phyloP scores from a whole-genome alignment of 2,113 vertebrate genomes.

The Tachuris rubrigastra region DNA sequence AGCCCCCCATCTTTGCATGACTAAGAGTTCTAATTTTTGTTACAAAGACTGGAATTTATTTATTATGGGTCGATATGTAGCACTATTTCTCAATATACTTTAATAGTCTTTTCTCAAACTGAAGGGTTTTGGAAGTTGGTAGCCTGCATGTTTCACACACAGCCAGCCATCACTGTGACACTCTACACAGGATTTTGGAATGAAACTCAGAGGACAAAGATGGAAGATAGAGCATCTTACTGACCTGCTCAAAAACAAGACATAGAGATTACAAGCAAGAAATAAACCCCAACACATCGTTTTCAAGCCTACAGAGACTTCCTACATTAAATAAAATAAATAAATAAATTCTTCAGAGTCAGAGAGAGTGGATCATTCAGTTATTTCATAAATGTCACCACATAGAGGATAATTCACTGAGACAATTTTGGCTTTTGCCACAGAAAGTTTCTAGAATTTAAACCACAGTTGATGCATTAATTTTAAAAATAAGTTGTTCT shows the following conservation, averaged over 20 bases:
- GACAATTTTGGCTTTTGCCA: background rate
- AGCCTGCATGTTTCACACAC: background rate
- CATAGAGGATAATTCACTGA: background rate
- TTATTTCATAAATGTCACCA: background rate
- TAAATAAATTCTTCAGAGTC: background rate
- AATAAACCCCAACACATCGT: background rate
- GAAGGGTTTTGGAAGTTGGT: background rate
- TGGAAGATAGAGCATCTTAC: background rate
- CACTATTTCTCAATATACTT: background rate
- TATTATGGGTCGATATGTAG: background rate
- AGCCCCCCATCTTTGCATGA: background rate
- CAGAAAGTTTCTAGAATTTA: background rate
- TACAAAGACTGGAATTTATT: background rate
- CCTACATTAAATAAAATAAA: background rate
- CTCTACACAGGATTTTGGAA: background rate
- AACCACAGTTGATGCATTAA: background rate
- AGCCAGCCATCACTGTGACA: background rate
- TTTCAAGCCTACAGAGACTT: background rate
- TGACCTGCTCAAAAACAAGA: background rate
- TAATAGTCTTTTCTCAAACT: background rate
- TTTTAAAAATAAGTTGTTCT: background rate
- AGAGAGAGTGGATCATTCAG: background rate
- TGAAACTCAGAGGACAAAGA: background rate
- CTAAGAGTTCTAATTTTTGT: background rate
- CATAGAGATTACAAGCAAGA: background rate